phyloP scores from a whole-genome alignment of 2,113 vertebrate genomes.

The Corvus cornix region DNA sequence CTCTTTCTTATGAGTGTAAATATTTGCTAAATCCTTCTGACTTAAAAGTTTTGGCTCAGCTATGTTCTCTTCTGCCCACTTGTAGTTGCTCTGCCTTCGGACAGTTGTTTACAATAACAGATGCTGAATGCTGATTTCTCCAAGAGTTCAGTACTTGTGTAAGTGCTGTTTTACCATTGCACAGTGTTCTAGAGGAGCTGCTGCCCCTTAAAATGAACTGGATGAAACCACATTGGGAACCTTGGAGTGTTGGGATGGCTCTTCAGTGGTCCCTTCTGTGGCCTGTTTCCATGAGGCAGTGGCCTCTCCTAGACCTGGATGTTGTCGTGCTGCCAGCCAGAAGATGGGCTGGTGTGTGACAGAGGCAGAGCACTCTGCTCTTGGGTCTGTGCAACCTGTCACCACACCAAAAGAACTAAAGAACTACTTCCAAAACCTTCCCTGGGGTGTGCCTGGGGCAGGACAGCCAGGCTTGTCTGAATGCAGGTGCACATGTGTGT shows the following conservation, averaged over 20 bases:
- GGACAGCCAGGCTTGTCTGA: not conserved
- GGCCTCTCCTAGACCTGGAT: not conserved
- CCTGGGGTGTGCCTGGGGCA: not conserved
- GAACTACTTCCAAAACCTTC: not conserved
- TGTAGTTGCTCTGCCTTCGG: not conserved
- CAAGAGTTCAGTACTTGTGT: not conserved
- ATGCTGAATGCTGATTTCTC: not conserved
- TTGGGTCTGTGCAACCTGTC: not conserved
- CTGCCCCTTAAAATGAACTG: not conserved
- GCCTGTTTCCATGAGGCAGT: not conserved
- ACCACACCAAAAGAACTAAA: not conserved
- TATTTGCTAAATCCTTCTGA: not conserved
- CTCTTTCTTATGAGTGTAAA: not conserved
- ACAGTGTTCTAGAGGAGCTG: not conserved
- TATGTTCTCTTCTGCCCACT: not conserved
- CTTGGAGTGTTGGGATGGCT: not conserved
- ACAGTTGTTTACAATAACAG: not conserved
- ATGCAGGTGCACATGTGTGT: not conserved
- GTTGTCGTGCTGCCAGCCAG: not conserved
- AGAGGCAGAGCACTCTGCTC: not conserved
- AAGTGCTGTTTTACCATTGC: not conserved
- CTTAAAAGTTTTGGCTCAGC: not conserved
- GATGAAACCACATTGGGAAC: not conserved
- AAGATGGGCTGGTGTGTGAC: not conserved
- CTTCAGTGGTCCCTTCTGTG: not conserved